Evolutionary conservation across 2,797 vertebrate species (phyloP).

Genomic region (Trichosurus vulpecula): DNA sequence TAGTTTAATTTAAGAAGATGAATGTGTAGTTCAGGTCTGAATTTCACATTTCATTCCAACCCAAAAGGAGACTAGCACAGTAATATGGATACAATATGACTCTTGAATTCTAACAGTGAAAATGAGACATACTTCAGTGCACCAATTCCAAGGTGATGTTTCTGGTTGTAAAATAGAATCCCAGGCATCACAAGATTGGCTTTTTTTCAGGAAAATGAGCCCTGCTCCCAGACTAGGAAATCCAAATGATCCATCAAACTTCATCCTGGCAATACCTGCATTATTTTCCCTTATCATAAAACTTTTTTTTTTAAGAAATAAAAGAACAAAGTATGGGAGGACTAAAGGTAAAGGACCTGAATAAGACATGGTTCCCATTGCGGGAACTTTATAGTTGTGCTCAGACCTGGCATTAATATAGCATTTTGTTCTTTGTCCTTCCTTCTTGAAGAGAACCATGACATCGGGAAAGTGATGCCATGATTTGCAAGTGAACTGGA

Average conservation of each 20-base stretch:
- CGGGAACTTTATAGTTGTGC: not conserved
- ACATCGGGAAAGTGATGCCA: too few species aligned
- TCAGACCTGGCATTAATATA: not conserved
- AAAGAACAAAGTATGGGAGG: too few species aligned
- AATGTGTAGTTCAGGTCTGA: not conserved
- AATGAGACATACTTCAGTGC: not conserved
- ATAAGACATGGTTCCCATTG: constrained; percentile 14
- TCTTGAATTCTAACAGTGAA: constrained; percentile 37
- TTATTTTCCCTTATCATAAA: constrained; percentile 22
- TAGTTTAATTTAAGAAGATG: not conserved
- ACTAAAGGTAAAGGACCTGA: constrained; percentile 22
- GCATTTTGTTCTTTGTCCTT: not conserved
- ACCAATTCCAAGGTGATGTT: constrained; percentile 25
- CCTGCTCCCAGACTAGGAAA: constrained; percentile 5
- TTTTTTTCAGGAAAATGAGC: constrained; percentile 32
- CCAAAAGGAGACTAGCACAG: constrained; percentile 28
- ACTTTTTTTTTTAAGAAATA: constrained; percentile 21
- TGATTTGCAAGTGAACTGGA: too few species aligned
- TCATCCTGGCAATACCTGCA: constrained; percentile 20
- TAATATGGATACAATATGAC: constrained; percentile 31
- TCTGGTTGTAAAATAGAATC: constrained; percentile 39
- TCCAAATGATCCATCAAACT: constrained; percentile 18
- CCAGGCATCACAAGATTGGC: constrained; percentile 38
- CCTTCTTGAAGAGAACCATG: too few species aligned
- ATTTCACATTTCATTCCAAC: constrained; percentile 19